Percentiles rank a stretch among this genome's conserved stretches.
Conservation (phyloP, 2,113 vertebrate species). For the Larimichthys crocea region DNA sequence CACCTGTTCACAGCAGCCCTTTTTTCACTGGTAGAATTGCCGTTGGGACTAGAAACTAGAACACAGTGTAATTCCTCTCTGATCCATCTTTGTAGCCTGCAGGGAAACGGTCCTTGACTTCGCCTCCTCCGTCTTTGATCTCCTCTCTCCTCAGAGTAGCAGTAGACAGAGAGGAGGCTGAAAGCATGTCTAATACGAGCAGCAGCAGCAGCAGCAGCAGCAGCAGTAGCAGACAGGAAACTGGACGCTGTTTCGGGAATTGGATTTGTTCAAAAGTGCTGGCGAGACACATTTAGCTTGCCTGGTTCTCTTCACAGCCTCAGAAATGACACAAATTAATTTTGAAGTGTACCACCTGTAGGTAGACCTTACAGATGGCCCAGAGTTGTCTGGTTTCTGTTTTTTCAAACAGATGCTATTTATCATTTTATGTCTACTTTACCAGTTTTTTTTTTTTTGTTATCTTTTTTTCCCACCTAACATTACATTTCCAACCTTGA, state of each 20-base stretch:
- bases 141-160: slow-evolving; percentile 38
- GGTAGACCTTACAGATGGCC: neutral
- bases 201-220: neutral
- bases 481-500: neutral
- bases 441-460: neutral
- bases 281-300: slow-evolving; percentile 19
- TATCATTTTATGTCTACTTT: slow-evolving; percentile 6
- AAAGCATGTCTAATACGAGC: slow-evolving; percentile 1
- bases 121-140: slow-evolving; percentile 49
- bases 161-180: slow-evolving; percentile 12
- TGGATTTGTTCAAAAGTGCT: slow-evolving; percentile 52
- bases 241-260: slow-evolving; percentile 27
- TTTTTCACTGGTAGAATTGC: slow-evolving; percentile 9
- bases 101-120: slow-evolving; percentile 27
- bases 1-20: slow-evolving; percentile 39
- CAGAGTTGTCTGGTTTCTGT: neutral
- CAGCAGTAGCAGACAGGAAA: slow-evolving; percentile 9
- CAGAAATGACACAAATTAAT: slow-evolving; percentile 21
- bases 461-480: neutral
- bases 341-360: slow-evolving; percentile 6
- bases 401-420: neutral
- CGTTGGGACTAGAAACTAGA: slow-evolving; percentile 16
- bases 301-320: slow-evolving; percentile 18
- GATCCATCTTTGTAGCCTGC: slow-evolving; percentile 39
- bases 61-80: slow-evolving; percentile 7